phyloP scores from a whole-genome alignment of 2,797 vertebrate genomes.

The Taeniopygia guttata region DNA sequence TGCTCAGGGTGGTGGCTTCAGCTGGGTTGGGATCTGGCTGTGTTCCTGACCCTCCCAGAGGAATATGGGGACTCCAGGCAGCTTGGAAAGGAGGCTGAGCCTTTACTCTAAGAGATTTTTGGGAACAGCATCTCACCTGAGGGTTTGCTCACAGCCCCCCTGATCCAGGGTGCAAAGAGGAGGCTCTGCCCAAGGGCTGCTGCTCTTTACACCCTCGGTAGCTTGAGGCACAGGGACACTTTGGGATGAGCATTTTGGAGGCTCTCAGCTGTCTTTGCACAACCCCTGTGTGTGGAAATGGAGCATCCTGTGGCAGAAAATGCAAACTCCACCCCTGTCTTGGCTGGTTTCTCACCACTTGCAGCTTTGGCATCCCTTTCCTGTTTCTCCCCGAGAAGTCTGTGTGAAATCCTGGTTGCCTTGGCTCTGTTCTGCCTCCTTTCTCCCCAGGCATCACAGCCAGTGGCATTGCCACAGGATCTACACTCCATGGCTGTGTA shows the following conservation, averaged over 20 bases:
- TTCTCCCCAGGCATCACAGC: fast-evolving
- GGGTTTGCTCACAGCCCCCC: neutral
- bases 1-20: neutral
- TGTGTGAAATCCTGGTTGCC: neutral
- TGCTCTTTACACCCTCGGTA: neutral
- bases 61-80: neutral
- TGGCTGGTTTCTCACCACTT: fast-evolving
- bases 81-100: neutral
- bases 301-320: neutral
- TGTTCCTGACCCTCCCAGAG: neutral
- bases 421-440: neutral
- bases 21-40: neutral
- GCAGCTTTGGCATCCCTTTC: neutral
- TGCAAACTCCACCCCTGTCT: neutral
- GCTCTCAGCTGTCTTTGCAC: neutral
- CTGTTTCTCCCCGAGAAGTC: neutral
- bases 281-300: neutral
- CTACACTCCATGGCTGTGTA: neutral
- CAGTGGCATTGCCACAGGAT: neutral
- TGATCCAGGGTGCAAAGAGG: neutral
- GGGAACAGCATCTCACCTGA: neutral
- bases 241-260: neutral
- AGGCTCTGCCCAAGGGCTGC: neutral
- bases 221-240: neutral
- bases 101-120: neutral